A percentile compares a stretch with the other conserved stretches of the same genome.
Evolutionary conservation across 2,113 vertebrate species (phyloP).

Genomic region (Salvelinus alpinus): DNA sequence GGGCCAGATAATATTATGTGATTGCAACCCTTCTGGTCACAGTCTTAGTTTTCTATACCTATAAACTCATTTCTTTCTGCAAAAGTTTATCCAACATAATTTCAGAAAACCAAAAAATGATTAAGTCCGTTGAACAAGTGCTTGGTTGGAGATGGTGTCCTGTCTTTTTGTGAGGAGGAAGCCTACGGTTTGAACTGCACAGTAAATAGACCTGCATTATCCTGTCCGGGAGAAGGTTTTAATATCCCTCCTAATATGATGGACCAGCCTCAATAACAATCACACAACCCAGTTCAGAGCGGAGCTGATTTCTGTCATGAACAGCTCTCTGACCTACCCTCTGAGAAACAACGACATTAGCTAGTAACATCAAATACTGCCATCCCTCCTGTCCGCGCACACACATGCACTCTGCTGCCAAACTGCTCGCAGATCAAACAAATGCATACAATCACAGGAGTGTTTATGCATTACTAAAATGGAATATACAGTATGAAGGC

Average conservation of each 20-base stretch:
- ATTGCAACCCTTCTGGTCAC: not conserved
- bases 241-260: not conserved
- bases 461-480: constrained; percentile 44
- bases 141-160: not conserved
- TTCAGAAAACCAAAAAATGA: not conserved
- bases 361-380: constrained; percentile 27
- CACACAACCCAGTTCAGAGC: not conserved
- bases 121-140: no score
- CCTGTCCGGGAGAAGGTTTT: no score
- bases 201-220: not conserved
- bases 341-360: not conserved
- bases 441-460: constrained; percentile 35
- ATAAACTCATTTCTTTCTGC: not conserved
- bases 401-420: constrained; percentile 23
- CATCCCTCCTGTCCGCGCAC: constrained; percentile 35
- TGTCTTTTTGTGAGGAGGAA: not conserved
- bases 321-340: not conserved
- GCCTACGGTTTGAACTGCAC: not conserved
- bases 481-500: constrained; percentile 29
- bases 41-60: not conserved
- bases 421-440: constrained; percentile 48
- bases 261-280: not conserved
- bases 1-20: not conserved
- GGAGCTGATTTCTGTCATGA: no score
- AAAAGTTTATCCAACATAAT: not conserved